Base-by-base conservation (phyloP, 2,888 invertebrate genomes). In the Taenaris catops region DNA sequence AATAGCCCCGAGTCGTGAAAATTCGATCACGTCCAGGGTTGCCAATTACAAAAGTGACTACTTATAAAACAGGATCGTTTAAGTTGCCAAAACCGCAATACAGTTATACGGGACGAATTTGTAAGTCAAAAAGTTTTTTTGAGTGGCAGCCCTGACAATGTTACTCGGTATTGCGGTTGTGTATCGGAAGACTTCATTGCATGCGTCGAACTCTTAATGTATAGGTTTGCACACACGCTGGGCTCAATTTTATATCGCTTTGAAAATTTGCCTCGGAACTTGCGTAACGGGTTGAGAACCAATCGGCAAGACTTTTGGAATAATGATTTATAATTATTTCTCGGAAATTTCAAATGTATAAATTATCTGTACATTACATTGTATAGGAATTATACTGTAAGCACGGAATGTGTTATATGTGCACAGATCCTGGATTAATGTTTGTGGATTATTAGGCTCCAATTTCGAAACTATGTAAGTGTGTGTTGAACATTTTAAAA, bases 191-290 rank as follows among this genome's bases (percentile, higher is more conserved):
- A 58, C 61, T 66, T 63, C 66, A 64, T 73, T 70, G 74, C 71
- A 65, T 79, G 79, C 79, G 73, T 80, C 39, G 40, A 44, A 79
- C 59, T 61, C 63, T 60, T 61, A 50, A 55, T 62, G 56, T 72
- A 71, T 51, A 55, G 44, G 45, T 56, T 63, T 59, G 51, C 64
- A 64, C 67, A 63, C 72, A 71, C 58, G 76, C 72, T 66, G 71
- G 41, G 68, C 50, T 53, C 48, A 55, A 49, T 59, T 58, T 44
- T 44, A 40, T 38, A 37, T 38, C 16, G 29, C 40, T 29, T 33
- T 31, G 34, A 34, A 38, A 40, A 40, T 44, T 14, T 4, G 28
- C 37, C 31, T 40, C 31, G 40, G 23, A 37, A 37, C 36, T 40
- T 34, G 43, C 34, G 40, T 40, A 44, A 46, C 46, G 35, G 37